Evolutionary conservation across 2,113 vertebrate species (phyloP).

Genomic region (Actinemys pallida): DNA sequence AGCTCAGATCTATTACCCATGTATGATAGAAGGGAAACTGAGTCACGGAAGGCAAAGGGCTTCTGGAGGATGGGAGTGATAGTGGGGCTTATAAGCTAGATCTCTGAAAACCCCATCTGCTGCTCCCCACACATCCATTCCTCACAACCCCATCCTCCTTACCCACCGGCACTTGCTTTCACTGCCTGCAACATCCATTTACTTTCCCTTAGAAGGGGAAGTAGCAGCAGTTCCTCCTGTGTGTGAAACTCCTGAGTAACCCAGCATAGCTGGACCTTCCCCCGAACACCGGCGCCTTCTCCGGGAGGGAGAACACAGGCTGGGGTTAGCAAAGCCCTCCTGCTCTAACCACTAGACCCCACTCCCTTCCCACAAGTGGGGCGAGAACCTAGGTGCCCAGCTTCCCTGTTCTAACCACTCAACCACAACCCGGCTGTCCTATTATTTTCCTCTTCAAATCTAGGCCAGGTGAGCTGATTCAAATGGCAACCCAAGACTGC

Average conservation of each 20-base stretch:
- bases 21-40: neutral
- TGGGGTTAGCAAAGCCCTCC: neutral
- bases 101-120: neutral
- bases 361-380: neutral
- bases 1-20: neutral
- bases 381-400: neutral
- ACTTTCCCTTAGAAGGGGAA: neutral
- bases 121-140: rapidly evolving
- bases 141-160: neutral
- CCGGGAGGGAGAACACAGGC: neutral
- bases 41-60: neutral
- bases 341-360: neutral
- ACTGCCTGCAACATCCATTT: neutral
- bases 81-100: neutral
- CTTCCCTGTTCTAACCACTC: neutral
- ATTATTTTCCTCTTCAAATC: neutral
- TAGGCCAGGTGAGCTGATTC: neutral
- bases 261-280: too few relatives aligned
- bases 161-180: rapidly evolving
- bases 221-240: neutral
- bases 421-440: neutral
- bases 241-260: too few relatives aligned
- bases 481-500: neutral
- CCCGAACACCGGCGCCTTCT: too few relatives aligned
- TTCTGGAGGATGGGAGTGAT: neutral